Percentiles rank a stretch among this genome's conserved stretches.
These are phyloP conservation scores for Sphaerophoria taeniata DNA, from an alignment of 2,888 invertebrate genomes.

Conservation along the genomic window DNA sequence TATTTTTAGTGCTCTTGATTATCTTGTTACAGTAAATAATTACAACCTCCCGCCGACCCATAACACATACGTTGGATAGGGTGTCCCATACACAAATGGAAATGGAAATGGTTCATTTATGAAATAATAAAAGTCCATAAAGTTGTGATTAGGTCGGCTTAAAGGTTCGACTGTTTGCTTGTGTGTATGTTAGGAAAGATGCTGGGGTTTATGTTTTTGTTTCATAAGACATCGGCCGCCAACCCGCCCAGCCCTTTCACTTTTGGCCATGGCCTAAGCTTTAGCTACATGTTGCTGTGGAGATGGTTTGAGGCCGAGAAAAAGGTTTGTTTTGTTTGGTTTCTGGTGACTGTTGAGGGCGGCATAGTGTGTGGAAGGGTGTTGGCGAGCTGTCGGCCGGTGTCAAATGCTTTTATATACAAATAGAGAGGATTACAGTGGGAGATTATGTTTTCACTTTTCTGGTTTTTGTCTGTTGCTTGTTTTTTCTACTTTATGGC, in stretches of 20 bases:
- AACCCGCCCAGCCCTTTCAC: conserved; percentile 53
- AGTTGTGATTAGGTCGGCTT: conserved; percentile 70
- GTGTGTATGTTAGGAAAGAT: conserved; percentile 24
- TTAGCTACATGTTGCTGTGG: background rate
- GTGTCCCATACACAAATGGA: no score
- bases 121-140: conserved; percentile 70
- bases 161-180: conserved; percentile 37
- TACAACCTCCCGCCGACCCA: conserved; percentile 39
- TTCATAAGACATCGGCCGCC: conserved; percentile 13
- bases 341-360: no score
- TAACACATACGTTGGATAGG: conserved; percentile 59
- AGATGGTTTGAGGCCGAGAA: background rate
- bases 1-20: conserved; percentile 45
- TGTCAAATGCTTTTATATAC: conserved; percentile 25
- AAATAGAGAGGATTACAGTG: conserved; percentile 61
- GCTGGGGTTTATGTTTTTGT: conserved; percentile 60
- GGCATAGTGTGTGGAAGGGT: background rate
- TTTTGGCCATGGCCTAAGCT: conserved; percentile 16
- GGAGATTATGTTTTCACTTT: conserved; percentile 48
- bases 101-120: conserved; percentile 22
- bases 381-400: background rate
- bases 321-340: no score
- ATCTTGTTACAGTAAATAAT: conserved; percentile 64
- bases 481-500: conserved; percentile 22
- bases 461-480: background rate